These are phyloP conservation scores for Datnioides undecimradiatus DNA, from an alignment of 2,113 vertebrate species.

Conservation along the genomic window DNA sequence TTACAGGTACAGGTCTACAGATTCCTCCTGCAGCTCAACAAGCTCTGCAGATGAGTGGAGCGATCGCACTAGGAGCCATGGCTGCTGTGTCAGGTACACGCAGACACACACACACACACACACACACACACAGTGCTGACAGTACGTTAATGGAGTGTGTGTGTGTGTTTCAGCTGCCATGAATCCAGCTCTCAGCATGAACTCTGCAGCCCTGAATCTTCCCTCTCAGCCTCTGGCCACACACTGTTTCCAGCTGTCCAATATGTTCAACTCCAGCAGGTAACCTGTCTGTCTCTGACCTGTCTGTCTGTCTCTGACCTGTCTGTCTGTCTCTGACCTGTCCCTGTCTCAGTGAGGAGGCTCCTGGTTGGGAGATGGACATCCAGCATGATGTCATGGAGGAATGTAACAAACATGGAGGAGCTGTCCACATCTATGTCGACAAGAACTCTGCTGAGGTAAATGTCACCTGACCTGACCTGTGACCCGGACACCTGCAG, in stretches of 20 bases:
- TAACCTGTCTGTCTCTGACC: conserved; percentile 64
- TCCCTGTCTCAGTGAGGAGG: conserved; percentile 89
- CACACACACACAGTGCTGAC: neutral
- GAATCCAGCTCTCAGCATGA: conserved; percentile 80
- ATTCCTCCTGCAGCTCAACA: conserved; percentile 98
- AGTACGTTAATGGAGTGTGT: no score
- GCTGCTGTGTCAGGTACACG: conserved; percentile 89
- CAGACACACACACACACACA: no score
- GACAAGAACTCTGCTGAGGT: conserved; percentile 98
- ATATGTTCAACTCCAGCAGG: conserved; percentile 97
- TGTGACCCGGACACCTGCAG: no score
- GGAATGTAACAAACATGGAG: conserved; percentile 98
- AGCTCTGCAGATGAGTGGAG: conserved; percentile 96
- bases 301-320: neutral
- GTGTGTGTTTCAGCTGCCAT: conserved; percentile 75
- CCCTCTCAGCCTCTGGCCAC: conserved; percentile 93
- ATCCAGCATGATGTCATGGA: conserved; percentile 98
- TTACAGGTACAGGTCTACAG: conserved; percentile 92
- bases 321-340: neutral
- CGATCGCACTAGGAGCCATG: conserved; percentile 95
- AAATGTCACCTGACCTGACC: conserved; percentile 26
- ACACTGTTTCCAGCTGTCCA: conserved; percentile 97
- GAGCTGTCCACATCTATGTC: conserved; percentile 96
- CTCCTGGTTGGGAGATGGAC: conserved; percentile 93
- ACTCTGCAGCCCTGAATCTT: conserved; percentile 74